Evolutionary conservation across 2,888 invertebrate genomes (phyloP), one percentile per base, ranked within the genome.

Genomic region (Orthosia cruda): DNA sequence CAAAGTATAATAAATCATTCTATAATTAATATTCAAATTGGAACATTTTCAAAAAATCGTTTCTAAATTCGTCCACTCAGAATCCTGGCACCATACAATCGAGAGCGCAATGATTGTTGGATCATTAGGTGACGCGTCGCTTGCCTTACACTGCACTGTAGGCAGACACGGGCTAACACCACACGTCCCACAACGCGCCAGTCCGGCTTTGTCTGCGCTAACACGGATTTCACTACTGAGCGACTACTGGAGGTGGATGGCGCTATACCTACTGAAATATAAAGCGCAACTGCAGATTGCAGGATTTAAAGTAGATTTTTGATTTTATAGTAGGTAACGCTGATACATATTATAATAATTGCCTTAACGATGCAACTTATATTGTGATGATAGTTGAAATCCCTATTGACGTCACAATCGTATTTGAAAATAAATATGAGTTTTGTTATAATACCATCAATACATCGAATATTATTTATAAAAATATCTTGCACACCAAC

Each of bases 181-280:
- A 49, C 74, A 72, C 61, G 83, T 74, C 67, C 74, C 67, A 61
- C 72, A 74, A 66, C 50, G 74, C 32, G 64, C 15, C 16, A 16
- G 45, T 45, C 18, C 12, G 20, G 79, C 83, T 78, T 83, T 78
- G 84, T 78, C 79, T 77, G 64, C 20, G 57, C 63, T 78, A 76
- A 74, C 74, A 68, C 59, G 79, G 86, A 74, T 79, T 74, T 71
- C 63, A 76, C 54, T 69, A 69, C 74, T 47, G 68, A 62, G 58
- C 50, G 16, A 71, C 32, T 71, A 26, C 62, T 79, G 26, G 52
- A 13, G 74, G 32, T 52, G 32, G 47, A 47, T 70, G 50, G 58
- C 40, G 40, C 40, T 73, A 49, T 80, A 57, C 9, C 32, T 59
- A 59, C 71, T 52, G 26, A 52, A 55, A 55, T 58, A 50, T 80